Evolutionary conservation across 1,140 invertebrate species (phyloP).

Genomic region (Capitella teleta): DNA sequence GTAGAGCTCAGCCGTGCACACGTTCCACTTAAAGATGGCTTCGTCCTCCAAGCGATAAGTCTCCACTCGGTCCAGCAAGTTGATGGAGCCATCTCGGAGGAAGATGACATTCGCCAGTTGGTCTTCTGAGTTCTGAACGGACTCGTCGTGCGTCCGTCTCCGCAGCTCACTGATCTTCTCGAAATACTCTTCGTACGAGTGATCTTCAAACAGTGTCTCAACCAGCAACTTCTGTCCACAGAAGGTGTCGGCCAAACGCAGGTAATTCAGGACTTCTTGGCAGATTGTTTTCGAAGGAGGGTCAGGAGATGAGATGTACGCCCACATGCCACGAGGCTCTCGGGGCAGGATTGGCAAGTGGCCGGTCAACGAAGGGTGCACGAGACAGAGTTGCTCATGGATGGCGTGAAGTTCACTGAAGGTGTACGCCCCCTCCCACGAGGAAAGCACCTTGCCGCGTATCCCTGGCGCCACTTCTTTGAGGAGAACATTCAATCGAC

Average conservation of each 20-base stretch:
- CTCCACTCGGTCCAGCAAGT: conserved; percentile 33
- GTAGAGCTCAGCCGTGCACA: conserved; percentile 34
- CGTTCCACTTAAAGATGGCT: conserved; percentile 28
- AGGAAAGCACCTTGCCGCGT: conserved; percentile 15
- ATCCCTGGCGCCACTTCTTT: conserved; percentile 22
- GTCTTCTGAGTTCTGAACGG: conserved; percentile 27
- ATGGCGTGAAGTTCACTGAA: conserved; percentile 27
- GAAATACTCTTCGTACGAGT: conserved; percentile 29
- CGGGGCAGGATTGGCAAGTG: conserved; percentile 27
- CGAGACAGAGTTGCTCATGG: conserved; percentile 28
- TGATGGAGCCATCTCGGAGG: conserved; percentile 29
- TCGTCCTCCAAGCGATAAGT: conserved; percentile 42
- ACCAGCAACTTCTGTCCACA: conserved; percentile 30
- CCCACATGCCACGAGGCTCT: conserved; percentile 26
- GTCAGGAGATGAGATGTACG: conserved; percentile 19
- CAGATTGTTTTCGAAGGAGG: conserved; percentile 21
- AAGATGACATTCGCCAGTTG: conserved; percentile 35
- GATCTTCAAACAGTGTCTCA: conserved; percentile 34
- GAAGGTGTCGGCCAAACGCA: conserved; percentile 22
- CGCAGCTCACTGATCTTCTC: conserved; percentile 38
- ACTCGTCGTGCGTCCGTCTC: conserved; percentile 28
- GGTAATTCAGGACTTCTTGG: conserved; percentile 22
- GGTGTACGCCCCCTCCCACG: conserved; percentile 21
- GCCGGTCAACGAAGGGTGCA: conserved; percentile 22
- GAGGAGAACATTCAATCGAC: conserved; percentile 24